These are phyloP conservation scores for Macrocentrus cingulum DNA, from an alignment of 1,140 invertebrate species.

Conservation along the genomic window DNA sequence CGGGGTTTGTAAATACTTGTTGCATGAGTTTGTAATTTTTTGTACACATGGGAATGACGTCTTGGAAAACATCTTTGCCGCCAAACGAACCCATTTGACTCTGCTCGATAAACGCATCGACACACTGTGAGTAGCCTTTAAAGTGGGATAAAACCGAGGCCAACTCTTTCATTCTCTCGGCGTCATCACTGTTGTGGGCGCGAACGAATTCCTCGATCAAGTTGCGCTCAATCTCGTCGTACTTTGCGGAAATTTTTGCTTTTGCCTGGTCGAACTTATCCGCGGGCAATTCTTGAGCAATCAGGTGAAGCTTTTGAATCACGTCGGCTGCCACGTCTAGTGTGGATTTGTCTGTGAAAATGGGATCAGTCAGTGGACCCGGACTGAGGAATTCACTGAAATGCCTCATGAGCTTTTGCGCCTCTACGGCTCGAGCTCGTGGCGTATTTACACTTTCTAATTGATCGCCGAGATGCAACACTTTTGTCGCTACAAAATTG, in stretches of 20 bases:
- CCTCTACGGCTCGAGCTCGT: constrained; percentile 89
- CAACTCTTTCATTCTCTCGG: constrained; percentile 88
- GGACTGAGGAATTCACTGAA: constrained; percentile 90
- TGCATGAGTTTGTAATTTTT: constrained; percentile 87
- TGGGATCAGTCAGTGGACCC: constrained; percentile 79
- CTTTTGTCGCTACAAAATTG: constrained; percentile 95
- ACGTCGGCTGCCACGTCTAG: constrained; percentile 97
- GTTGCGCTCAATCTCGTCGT: constrained; percentile 90
- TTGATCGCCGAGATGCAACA: constrained; percentile 96
- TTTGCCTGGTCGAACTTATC: constrained; percentile 88
- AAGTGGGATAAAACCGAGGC: constrained; percentile 91
- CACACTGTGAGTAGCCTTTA: constrained; percentile 93
- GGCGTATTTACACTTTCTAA: constrained; percentile 96
- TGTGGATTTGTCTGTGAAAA: constrained; percentile 85
- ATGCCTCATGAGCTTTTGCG: constrained; percentile 90
- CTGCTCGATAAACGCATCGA: constrained; percentile 96
- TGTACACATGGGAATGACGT: constrained; percentile 88
- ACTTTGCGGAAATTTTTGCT: constrained; percentile 89
- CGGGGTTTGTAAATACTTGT: constrained; percentile 93
- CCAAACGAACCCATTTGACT: constrained; percentile 82
- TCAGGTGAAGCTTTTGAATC: constrained; percentile 94
- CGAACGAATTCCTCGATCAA: constrained; percentile 94
- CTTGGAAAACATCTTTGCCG: constrained; percentile 86
- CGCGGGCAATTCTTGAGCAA: constrained; percentile 89
- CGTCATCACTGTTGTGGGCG: constrained; percentile 82